Conservation (phyloP, 2,797 vertebrate species). For the Pantherophis vulpinus region DNA sequence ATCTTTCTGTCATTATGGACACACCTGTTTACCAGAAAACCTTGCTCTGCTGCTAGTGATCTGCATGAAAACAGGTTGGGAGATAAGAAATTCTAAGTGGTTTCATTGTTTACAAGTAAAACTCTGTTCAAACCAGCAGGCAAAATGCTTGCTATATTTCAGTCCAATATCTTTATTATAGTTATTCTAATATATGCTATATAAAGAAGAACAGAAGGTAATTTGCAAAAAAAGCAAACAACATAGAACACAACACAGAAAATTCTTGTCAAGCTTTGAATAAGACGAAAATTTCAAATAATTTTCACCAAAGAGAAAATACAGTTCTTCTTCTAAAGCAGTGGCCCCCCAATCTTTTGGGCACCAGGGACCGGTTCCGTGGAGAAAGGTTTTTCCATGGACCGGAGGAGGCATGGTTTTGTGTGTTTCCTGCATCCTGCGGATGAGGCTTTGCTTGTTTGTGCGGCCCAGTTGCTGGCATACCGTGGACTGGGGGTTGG, state of each 20-base stretch:
- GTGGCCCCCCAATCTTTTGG: too few relatives aligned
- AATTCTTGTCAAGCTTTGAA: background rate
- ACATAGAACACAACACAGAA: background rate
- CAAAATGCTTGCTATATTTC: background rate
- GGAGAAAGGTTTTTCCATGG: too few relatives aligned
- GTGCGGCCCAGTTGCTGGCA: too few relatives aligned
- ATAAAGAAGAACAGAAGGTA: background rate
- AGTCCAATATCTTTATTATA: background rate
- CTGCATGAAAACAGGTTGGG: background rate
- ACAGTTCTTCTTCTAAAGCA: background rate
- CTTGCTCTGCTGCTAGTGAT: background rate
- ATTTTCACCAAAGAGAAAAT: background rate
- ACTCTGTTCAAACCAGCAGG: background rate
- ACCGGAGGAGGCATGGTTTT: too few relatives aligned
- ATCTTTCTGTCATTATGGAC: background rate
- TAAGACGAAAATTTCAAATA: background rate
- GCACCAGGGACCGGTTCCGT: too few relatives aligned
- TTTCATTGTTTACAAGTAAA: conserved; percentile 1
- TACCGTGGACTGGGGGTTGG: too few relatives aligned
- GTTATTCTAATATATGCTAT: background rate
- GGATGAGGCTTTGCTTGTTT: too few relatives aligned
- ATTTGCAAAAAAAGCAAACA: background rate
- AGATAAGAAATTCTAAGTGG: background rate
- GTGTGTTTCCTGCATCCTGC: too few relatives aligned
- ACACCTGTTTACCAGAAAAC: background rate